Base-by-base conservation (phyloP, 2,113 vertebrate species). In the Sphyrna mokarran region DNA sequence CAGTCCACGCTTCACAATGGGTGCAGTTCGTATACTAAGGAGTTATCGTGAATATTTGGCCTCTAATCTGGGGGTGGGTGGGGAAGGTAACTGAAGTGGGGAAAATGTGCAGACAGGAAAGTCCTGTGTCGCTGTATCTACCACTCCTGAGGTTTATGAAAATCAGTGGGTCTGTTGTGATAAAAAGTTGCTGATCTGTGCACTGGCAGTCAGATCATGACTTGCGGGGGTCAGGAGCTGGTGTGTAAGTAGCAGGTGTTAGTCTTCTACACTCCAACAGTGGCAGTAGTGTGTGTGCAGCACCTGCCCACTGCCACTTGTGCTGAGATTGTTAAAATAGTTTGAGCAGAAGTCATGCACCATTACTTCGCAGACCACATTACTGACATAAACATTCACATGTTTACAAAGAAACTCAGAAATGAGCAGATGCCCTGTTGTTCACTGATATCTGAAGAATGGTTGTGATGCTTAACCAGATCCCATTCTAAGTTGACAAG, bases 271-370 rank as follows among this genome's bases (percentile, higher is more conserved):
- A 66, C 18, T 22, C 16, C 16, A 70, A 48, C 69, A 29, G 33
- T 72, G 26, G 10, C 66, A 94, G 91, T 18, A 94, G n/a, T 94
- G 61, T 69, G 61, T 69, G 16, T 69, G 29, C 91, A 69, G 68
- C 94, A 72, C 94, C 94, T 72, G 89, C 61, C 89, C 9, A 2
- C 1, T 68, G 40, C 40, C 94, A 95, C 33, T 95, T 95, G 37
- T 70, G 94, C 68, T 33, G 23, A 76, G 94, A 72, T 95, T 29
- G 94, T 72, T 66, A 95, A 95, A 72, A 95, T 48, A 72, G 94
- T 70, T 54, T 37, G 6, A 93, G 61, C 68, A 95, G 37, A 95
- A 95, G 94, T 95, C 94, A 72, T 16, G 68, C 69, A 29, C 69
- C 94, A 76, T 29, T 72, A 43, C 68, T 95, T 48, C 40, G 29